Evolutionary conservation across 2,113 vertebrate genomes (phyloP).

Genomic region (Irena cyanogastra): DNA sequence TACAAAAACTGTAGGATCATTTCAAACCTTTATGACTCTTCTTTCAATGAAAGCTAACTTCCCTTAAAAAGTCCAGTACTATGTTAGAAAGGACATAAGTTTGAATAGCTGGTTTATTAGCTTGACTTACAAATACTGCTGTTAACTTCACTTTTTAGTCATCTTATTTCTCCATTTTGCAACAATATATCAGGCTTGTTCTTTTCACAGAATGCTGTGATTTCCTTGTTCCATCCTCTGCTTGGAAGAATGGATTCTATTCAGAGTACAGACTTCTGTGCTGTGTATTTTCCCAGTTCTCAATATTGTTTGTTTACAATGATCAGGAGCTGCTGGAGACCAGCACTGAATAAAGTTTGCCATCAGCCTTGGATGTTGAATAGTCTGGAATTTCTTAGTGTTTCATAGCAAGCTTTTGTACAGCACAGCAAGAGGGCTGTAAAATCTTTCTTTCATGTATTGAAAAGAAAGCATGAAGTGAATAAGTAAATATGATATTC

Average conservation of each 20-base stretch:
- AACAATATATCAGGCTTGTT: not conserved
- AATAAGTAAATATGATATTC: not conserved
- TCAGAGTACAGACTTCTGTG: not conserved
- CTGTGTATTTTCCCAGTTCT: not conserved
- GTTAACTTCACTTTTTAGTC: not conserved
- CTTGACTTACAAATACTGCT: not conserved
- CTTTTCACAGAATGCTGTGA: not conserved
- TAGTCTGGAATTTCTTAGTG: not conserved
- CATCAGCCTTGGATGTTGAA: not conserved
- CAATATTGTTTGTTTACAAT: not conserved
- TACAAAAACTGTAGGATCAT: not conserved
- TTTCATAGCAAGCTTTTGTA: not conserved
- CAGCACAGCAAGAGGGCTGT: not conserved
- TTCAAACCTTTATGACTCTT: not conserved
- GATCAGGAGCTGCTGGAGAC: not conserved
- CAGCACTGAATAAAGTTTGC: not conserved
- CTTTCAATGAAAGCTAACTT: not conserved
- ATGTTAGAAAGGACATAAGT: not conserved
- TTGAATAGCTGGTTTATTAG: not conserved
- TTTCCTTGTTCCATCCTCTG: not conserved
- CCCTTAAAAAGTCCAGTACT: not conserved
- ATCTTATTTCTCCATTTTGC: not conserved
- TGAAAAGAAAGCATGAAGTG: not conserved
- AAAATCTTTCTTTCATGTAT: not conserved
- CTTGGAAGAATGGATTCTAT: not conserved